These are phyloP conservation scores for Oxycera nigricornis DNA, from an alignment of 2,888 invertebrate genomes.

Conservation along the genomic window DNA sequence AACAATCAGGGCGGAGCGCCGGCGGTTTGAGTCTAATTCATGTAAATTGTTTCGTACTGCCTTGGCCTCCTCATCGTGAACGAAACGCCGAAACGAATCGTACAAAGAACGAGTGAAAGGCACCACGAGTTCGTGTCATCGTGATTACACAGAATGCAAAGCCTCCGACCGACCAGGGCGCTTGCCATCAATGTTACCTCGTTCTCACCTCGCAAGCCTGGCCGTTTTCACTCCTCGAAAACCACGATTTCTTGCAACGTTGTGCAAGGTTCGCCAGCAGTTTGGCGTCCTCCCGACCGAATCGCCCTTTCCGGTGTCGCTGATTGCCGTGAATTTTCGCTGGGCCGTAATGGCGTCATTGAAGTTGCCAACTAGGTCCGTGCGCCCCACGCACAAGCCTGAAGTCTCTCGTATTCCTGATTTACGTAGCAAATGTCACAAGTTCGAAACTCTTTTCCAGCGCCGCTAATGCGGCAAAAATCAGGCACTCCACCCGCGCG, in stretches of 20 bases:
- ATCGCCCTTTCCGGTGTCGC: not conserved
- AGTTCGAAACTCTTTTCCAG: not conserved
- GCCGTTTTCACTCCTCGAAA: constrained; percentile 14
- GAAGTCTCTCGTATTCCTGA: not conserved
- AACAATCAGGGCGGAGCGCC: too few species aligned
- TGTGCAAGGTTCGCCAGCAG: not conserved
- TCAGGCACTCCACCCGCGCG: not conserved
- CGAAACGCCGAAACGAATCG: too few species aligned
- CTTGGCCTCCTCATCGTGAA: not conserved
- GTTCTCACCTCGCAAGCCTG: constrained; percentile 2
- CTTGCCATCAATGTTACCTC: not conserved
- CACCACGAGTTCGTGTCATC: not conserved
- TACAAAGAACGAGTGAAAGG: not conserved
- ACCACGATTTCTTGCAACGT: not conserved
- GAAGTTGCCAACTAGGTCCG: constrained; percentile 7
- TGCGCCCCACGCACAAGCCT: not conserved
- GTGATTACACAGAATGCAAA: not conserved
- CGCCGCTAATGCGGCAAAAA: not conserved
- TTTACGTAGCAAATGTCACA: not conserved
- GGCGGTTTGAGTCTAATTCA: too few species aligned
- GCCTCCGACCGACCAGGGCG: not conserved
- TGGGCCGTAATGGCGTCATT: constrained; percentile 34
- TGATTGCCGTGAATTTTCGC: not conserved
- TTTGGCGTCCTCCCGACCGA: not conserved
- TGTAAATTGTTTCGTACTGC: too few species aligned